phyloP scores from a whole-genome alignment of 2,113 vertebrate species.

The Microtus richardsoni region DNA sequence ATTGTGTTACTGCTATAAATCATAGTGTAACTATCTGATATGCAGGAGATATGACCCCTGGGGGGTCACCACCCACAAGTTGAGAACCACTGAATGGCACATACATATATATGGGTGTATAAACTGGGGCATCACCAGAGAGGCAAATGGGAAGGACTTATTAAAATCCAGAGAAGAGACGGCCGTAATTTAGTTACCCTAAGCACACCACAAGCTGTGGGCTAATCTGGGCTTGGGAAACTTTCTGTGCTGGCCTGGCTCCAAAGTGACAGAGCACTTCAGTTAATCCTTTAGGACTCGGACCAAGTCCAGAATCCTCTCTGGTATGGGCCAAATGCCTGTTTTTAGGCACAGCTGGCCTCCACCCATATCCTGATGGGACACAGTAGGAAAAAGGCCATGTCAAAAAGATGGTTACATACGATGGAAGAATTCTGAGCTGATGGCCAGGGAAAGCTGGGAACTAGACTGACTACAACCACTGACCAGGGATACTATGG shows the following conservation, averaged over 20 bases:
- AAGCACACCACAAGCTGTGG: conserved; percentile 36
- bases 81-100: not conserved
- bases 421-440: conserved; percentile 24
- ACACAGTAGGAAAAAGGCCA: conserved; percentile 42
- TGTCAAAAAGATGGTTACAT: not conserved
- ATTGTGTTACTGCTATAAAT: not conserved
- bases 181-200: not conserved
- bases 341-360: conserved; percentile 63
- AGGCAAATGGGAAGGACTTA: conserved; percentile 37
- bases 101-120: not conserved
- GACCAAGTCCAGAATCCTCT: conserved; percentile 68
- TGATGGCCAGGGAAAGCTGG: not conserved
- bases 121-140: not conserved
- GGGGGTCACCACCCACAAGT: not conserved
- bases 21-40: not conserved
- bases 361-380: conserved; percentile 67
- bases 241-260: conserved; percentile 56
- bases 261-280: conserved; percentile 70
- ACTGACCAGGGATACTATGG: not conserved
- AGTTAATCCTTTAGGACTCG: conserved; percentile 68
- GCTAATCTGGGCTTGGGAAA: conserved; percentile 75
- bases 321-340: conserved; percentile 24
- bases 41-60: not conserved
- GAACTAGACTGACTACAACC: not conserved
- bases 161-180: conserved; percentile 56